Base-by-base conservation (phyloP, 2,888 invertebrate species). In the Muscina levida region DNA sequence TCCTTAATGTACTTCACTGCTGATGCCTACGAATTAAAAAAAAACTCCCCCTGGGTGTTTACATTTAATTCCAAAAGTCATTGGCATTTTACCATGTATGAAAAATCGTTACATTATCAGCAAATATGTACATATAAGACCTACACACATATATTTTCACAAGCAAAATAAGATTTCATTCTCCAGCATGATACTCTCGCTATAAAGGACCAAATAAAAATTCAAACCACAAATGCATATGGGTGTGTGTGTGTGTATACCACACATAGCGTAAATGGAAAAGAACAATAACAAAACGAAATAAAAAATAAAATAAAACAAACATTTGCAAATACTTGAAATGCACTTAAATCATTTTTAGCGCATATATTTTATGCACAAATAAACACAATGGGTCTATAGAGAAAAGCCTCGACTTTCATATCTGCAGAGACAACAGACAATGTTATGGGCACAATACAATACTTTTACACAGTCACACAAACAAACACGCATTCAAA, bases 41-140 rank as follows among this genome's bases (percentile, higher is more conserved):
- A n/a, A n/a, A n/a, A n/a, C n/a, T n/a, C n/a, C n/a, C n/a, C n/a
- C n/a, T n/a, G n/a, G n/a, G n/a, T n/a, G n/a, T n/a, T n/a, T n/a
- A n/a, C n/a, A n/a, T n/a, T n/a, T n/a, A n/a, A n/a, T n/a, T n/a
- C n/a, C n/a, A n/a, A n/a, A n/a, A n/a, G n/a, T n/a, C n/a, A n/a
- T n/a, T n/a, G n/a, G n/a, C n/a, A n/a, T n/a, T n/a, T n/a, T n/a
- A n/a, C n/a, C n/a, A n/a, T n/a, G n/a, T n/a, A n/a, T n/a, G n/a
- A n/a, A 24, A 22, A 65, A 31, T 67, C 67, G 59, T 19, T 42
- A 13, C 24, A 6, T 6, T 31, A 71, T 51, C 17, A 72, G 22
- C 24, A 17, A 10, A 5, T 31, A 8, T 31, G 8, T 31, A 31
- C 8, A 31, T n/a, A n/a, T n/a, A n/a, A n/a, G n/a, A n/a, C n/a